Percentiles rank a stretch among this genome's conserved stretches.
These are phyloP conservation scores for Leptinotarsa defecta DNA, from an alignment of 1,140 invertebrate genomes.

Conservation along the genomic window DNA sequence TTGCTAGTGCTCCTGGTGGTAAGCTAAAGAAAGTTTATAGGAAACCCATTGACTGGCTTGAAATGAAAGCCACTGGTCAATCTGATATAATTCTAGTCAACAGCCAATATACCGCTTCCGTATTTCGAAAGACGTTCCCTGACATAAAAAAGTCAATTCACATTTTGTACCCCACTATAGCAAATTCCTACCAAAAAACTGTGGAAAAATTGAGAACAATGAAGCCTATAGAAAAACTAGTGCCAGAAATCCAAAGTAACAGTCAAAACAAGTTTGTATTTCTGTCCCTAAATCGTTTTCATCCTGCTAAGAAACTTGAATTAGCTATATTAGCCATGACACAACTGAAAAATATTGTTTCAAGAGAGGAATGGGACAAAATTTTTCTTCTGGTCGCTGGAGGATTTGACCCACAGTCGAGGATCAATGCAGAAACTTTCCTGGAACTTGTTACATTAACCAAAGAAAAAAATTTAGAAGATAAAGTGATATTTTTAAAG, in stretches of 20 bases:
- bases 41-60: constrained; percentile 87
- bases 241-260: constrained; percentile 46
- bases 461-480: constrained; percentile 68
- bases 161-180: constrained; percentile 92
- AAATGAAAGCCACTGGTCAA: constrained; percentile 84
- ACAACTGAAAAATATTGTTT: constrained; percentile 63
- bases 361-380: constrained; percentile 62
- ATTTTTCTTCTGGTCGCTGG: constrained; percentile 93
- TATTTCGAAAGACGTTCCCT: constrained; percentile 84
- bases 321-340: constrained; percentile 83
- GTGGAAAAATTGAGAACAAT: constrained; percentile 31
- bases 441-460: constrained; percentile 74
- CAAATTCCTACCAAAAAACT: constrained; percentile 43
- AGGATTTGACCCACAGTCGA: constrained; percentile 90
- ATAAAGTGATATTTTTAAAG: constrained; percentile 82
- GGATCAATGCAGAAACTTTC: constrained; percentile 90
- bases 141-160: constrained; percentile 70
- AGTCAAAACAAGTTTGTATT: constrained; percentile 70
- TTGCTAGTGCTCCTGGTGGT: constrained; percentile 74
- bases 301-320: constrained; percentile 92
- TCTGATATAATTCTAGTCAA: constrained; percentile 94
- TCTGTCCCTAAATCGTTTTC: constrained; percentile 96
- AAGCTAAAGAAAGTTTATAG: constrained; percentile 82
- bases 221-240: constrained; percentile 41
- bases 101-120: constrained; percentile 85